Evolutionary conservation across 2,113 vertebrate species (phyloP), one percentile per base, ranked within the genome.

Genomic region (Mellivora capensis): DNA sequence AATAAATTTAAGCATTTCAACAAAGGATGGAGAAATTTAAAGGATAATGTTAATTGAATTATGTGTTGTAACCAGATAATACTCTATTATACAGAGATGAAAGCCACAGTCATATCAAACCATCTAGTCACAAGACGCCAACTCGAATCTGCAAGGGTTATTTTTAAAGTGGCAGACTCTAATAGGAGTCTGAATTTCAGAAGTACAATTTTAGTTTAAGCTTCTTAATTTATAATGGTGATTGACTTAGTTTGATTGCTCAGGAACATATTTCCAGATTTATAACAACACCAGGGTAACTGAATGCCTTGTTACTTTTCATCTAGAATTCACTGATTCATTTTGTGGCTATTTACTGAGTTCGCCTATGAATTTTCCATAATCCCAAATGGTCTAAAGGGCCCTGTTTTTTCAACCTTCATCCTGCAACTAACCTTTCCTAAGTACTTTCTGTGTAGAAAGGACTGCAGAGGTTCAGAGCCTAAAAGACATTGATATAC

Each of bases 41-140:
- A 69, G 89, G 86, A 95, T 96, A 98, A 97, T 59, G 52, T n/a
- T 98, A 98, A 99, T 98, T 98, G 97, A 98, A 98, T 98, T 98
- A 97, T 92, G 54, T 87, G 83, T 94, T 97, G 96, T 95, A 98
- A 89, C 79, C 86, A 98, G 94, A 96, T 96, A 98, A 97, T 93
- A 37, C 67, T 97, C 98, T 97, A 93, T 62, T 93, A 91, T 91
- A 81, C 57, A 34, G 94, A 98, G 88, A 97, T 97, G 97, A 97
- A 98, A 85, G 71, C 21, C 93, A 71, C 23, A 74, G 87, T 93
- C 72, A 14, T 97, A 82, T 96, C 98, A 93, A 97, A n/a, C 72
- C 67, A 95, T 97, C 97, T 98, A 59, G 25, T 79, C 52, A 74
- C 93, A 95, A 69, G 5, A 31, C 1, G 3, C 62, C 91, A 96